Evolutionary conservation across 2,113 vertebrate species (phyloP), one percentile per base, ranked within the genome.

Genomic region (Cyphomyrus plagiostoma): DNA sequence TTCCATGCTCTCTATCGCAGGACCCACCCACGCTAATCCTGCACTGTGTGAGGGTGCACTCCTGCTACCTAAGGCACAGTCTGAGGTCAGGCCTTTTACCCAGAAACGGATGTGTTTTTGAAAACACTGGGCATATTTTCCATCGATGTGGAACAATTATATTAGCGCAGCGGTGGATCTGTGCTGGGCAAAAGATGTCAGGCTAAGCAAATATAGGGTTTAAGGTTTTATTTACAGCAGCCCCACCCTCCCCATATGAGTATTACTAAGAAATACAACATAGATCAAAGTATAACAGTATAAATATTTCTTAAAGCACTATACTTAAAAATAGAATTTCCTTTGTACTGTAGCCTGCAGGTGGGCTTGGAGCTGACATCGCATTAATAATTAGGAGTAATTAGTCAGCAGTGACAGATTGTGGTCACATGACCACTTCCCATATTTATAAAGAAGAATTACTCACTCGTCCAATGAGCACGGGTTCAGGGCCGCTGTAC

Each of bases 401-500:
- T 70, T 70, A 70, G 35, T 80, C 74, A 80, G 35, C 30, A 80
- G 35, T 17, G 35, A 80, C 74, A 80, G 15, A 62, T n/a, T 62
- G 23, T 19, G n/a, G 26, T 70, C 62, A 70, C 62, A 30, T 70
- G 62, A 80, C 74, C 30, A 19, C 74, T 42, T 39, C 74, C 74
- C 30, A 80, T 80, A 80, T 80, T 80, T 42, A 39, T 13, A 87
- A 26, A 53, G 49, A 35, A 50, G 62, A 11, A 42, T 42, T 52
- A 56, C 97, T 97, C 94, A 98, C 97, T 96, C 97, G 97, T 91
- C 97, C 97, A 17, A 98, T 98, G 84, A 98, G 96, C 90, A 98
- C 97, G 0, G 97, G 97, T 90, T 98, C 97, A 0, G 97, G 97
- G 15, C 97, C 97, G n/a, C 95, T 93, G 91, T 98, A 98, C 93